Evolutionary conservation across 2,888 invertebrate genomes (phyloP), one percentile per base, ranked within the genome.

Genomic region (Barypeithes pellucidus): DNA sequence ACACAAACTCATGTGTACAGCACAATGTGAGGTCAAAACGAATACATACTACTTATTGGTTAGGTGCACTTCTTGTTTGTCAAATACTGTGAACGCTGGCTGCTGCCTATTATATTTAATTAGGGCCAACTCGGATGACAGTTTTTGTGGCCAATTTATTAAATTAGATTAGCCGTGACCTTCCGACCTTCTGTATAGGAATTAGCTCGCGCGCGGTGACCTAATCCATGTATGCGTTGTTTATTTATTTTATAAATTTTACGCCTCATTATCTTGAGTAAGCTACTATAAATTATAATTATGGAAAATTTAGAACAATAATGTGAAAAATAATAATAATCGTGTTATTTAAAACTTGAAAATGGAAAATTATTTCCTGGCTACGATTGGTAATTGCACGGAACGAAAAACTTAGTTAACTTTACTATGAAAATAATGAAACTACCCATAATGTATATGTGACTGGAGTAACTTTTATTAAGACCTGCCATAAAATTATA

Each of bases 161-260:
- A 61, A 61, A 61, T 61, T 61, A 61, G 61, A 24, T 61, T 61
- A 43, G 1, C 61, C 61, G 61, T 61, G 61, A 61, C 61, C 43
- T 45, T 45, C 9, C 61, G 45, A 61, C 61, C 61, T 61, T 61
- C 18, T 61, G 24, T 9, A 29, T n/a, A 22, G 16, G 29, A 16
- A 61, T 45, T 45, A 43, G 14, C 41, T 61, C 43, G 29, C 61
- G 24, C 20, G n/a, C 16, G 24, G 29, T 61, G 45, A 61, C 29
- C 24, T 61, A 61, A 61, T 61, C 45, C 16, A 61, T 45, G 11
- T 45, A 24, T 45, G 29, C 45, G 22, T 45, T 45, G 29, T 61
- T 61, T 61, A 41, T 52, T 57, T 39, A 16, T 20, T 61, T 11
- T 41, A 22, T 20, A 22, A n/a, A 61, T 61, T 61, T 45, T 16